phyloP scores from a whole-genome alignment of 1,140 invertebrate species.

The Nasonia giraulti region DNA sequence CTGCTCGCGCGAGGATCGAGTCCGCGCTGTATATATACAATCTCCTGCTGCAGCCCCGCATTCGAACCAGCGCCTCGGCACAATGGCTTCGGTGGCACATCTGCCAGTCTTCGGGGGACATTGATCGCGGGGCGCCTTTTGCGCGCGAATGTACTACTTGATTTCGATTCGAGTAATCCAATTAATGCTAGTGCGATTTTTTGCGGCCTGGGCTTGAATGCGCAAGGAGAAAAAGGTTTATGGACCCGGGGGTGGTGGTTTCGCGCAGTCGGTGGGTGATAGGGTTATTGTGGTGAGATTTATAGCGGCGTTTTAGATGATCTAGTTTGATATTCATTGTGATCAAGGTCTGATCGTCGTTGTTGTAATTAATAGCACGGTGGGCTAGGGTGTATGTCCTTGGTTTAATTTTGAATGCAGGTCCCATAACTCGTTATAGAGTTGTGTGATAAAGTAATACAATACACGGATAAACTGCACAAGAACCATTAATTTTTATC shows the following conservation, averaged over 20 bases:
- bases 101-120: not conserved
- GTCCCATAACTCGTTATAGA: too few relatives aligned
- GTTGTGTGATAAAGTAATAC: too few relatives aligned
- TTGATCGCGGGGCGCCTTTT: not conserved
- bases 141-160: not conserved
- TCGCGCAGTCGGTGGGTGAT: not conserved
- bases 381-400: too few relatives aligned
- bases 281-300: not conserved
- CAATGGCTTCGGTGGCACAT: not conserved
- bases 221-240: not conserved
- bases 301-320: not conserved
- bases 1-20: not conserved
- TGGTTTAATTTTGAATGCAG: too few relatives aligned
- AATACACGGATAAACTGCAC: too few relatives aligned
- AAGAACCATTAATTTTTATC: too few relatives aligned
- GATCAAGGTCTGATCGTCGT: too few relatives aligned
- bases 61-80: not conserved
- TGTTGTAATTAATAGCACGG: too few relatives aligned
- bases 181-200: conserved; percentile 31
- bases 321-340: not conserved
- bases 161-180: conserved; percentile 20
- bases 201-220: not conserved
- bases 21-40: not conserved
- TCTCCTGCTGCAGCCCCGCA: not conserved
- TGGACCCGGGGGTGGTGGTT: not conserved